Evolutionary conservation across 1,140 invertebrate species (phyloP).

Genomic region (Gryllus bimaculatus): DNA sequence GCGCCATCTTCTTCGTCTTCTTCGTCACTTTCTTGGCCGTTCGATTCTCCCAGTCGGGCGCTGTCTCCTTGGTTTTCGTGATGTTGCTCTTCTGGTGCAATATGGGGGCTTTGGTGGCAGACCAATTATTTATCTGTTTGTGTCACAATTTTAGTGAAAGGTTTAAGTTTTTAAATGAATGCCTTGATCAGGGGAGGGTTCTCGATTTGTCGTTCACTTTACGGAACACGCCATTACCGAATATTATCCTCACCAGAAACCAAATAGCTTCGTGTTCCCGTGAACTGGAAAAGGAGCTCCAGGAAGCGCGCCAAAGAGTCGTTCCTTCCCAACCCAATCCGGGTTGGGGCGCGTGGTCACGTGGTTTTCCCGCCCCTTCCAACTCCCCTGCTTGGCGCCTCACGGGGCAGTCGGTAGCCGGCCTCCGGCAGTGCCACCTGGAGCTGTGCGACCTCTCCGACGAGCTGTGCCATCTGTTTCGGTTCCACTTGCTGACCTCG

Average conservation of each 20-base stretch:
- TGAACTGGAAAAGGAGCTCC: too few relatives aligned
- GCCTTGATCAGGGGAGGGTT: neutral
- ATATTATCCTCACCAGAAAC: too few relatives aligned
- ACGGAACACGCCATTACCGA: too few relatives aligned
- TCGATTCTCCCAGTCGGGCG: neutral
- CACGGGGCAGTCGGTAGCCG: too few relatives aligned
- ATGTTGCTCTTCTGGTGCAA: neutral
- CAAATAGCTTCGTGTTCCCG: too few relatives aligned
- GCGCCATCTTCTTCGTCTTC: neutral
- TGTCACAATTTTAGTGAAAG: neutral
- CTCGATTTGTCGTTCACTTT: too few relatives aligned
- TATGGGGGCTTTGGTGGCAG: neutral
- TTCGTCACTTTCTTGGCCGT: neutral
- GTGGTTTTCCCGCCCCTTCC: too few relatives aligned
- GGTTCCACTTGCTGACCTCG: neutral
- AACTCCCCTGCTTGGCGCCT: too few relatives aligned
- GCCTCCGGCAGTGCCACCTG: neutral
- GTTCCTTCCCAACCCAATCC: too few relatives aligned
- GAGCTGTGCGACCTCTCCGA: neutral
- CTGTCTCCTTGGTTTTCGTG: neutral
- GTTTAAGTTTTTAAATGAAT: neutral
- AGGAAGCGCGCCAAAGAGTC: too few relatives aligned
- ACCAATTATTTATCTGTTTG: neutral
- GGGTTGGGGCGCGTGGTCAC: too few relatives aligned
- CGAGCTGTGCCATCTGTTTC: neutral